Evolutionary conservation across 2,888 invertebrate genomes (phyloP).

Genomic region (Trissoscelio sp.): DNA sequence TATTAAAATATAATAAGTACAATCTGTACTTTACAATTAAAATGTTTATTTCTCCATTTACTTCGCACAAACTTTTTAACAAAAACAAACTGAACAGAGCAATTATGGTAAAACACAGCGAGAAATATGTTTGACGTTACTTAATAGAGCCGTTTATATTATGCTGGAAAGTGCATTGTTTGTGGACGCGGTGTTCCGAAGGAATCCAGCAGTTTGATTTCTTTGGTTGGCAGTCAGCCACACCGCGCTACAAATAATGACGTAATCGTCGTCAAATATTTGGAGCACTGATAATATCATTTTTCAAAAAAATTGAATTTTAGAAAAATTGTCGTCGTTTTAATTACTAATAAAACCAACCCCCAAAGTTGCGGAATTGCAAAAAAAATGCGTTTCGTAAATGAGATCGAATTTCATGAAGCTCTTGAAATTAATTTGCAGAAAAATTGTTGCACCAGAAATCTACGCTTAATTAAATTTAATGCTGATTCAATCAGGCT

Average conservation of each 20-base stretch:
- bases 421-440: not conserved
- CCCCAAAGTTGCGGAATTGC: not conserved
- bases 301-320: not conserved
- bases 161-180: not conserved
- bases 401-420: not conserved
- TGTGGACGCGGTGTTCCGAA: not conserved
- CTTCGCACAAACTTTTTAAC: not conserved
- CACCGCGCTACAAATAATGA: not conserved
- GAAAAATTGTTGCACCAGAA: not conserved
- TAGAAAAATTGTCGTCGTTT: not conserved
- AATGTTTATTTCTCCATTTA: not conserved
- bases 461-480: not conserved
- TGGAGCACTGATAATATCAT: not conserved
- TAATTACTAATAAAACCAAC: no score
- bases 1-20: no score
- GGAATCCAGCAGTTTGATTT: conserved; percentile 10
- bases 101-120: not conserved
- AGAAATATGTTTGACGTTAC: conserved; percentile 3
- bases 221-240: conserved; percentile 16
- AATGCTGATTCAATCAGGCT: not conserved
- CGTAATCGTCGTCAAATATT: conserved; percentile 47
- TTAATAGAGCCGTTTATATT: conserved; percentile 6
- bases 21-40: no score
- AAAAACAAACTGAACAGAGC: not conserved
- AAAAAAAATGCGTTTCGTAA: not conserved